Evolutionary conservation across 2,797 vertebrate species (phyloP).

Genomic region (Pseudochirops cupreus): DNA sequence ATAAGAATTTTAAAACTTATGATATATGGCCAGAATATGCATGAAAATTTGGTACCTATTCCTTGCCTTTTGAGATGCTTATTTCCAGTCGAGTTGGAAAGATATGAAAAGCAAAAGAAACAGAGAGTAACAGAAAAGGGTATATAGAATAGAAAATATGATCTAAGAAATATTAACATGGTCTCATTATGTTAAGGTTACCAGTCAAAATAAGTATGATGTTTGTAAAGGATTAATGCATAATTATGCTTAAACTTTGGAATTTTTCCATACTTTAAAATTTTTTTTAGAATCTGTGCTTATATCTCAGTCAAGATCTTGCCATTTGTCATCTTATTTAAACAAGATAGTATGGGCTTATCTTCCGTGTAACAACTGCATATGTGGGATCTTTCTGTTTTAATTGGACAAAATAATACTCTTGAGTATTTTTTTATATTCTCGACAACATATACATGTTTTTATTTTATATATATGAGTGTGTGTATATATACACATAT

Average conservation of each 20-base stretch:
- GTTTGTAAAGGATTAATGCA: neutral
- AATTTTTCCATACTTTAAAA: slow-evolving; percentile 7
- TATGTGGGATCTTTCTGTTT: neutral
- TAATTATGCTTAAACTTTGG: neutral
- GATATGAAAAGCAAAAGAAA: neutral
- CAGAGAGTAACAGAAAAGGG: neutral
- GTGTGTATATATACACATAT: too few relatives aligned
- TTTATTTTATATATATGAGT: slow-evolving; percentile 1
- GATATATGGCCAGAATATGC: neutral
- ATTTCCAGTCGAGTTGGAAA: neutral
- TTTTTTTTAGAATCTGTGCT: neutral
- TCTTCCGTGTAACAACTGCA: slow-evolving; percentile 12
- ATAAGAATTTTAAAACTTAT: neutral
- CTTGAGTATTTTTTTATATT: neutral
- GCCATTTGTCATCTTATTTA: neutral
- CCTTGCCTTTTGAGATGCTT: neutral
- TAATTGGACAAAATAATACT: slow-evolving; percentile 16
- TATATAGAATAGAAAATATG: neutral
- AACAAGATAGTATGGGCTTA: neutral
- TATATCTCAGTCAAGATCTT: slow-evolving; percentile 14
- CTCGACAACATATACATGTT: neutral
- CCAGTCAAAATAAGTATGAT: neutral
- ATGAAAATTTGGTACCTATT: neutral
- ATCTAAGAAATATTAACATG: neutral
- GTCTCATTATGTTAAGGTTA: neutral